Evolutionary conservation across 2,797 vertebrate genomes (phyloP).

Genomic region (Rhabdomys pumilio): DNA sequence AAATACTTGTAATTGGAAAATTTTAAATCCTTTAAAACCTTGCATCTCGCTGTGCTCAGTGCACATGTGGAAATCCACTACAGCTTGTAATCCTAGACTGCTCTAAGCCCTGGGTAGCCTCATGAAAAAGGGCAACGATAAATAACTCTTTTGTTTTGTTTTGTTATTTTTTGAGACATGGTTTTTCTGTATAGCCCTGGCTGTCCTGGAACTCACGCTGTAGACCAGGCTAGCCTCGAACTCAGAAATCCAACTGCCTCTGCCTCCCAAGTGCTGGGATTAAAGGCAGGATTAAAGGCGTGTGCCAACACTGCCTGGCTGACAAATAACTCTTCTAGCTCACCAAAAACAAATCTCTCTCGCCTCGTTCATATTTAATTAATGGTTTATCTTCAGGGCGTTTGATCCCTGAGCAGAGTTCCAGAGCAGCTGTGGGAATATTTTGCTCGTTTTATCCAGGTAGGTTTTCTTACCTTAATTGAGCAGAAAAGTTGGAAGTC

Average conservation of each 20-base stretch:
- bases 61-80: constrained; percentile 72
- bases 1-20: background rate
- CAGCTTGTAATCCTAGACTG: constrained; percentile 50
- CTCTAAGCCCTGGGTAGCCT: constrained; percentile 63
- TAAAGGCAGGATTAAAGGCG: too few species aligned
- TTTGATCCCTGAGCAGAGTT: constrained; percentile 45
- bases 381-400: constrained; percentile 66
- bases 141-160: constrained; percentile 69
- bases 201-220: too few species aligned
- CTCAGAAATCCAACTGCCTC: too few species aligned
- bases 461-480: constrained; percentile 45
- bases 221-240: too few species aligned
- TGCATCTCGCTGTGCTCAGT: constrained; percentile 67
- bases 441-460: constrained; percentile 55
- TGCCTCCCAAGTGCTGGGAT: too few species aligned
- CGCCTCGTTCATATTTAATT: constrained; percentile 81
- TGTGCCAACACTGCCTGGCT: too few species aligned
- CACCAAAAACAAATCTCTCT: constrained; percentile 58
- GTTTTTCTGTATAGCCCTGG: too few species aligned
- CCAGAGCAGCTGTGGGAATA: constrained; percentile 56
- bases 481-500: constrained; percentile 62
- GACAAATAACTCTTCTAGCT: constrained; percentile 83
- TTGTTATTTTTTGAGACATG: too few species aligned
- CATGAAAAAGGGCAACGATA: constrained; percentile 70
- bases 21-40: background rate